A percentile compares a stretch with the other conserved stretches of the same genome.
These are phyloP conservation scores for Embidobia sp. DNA, from an alignment of 2,888 invertebrate genomes.

Conservation along the genomic window DNA sequence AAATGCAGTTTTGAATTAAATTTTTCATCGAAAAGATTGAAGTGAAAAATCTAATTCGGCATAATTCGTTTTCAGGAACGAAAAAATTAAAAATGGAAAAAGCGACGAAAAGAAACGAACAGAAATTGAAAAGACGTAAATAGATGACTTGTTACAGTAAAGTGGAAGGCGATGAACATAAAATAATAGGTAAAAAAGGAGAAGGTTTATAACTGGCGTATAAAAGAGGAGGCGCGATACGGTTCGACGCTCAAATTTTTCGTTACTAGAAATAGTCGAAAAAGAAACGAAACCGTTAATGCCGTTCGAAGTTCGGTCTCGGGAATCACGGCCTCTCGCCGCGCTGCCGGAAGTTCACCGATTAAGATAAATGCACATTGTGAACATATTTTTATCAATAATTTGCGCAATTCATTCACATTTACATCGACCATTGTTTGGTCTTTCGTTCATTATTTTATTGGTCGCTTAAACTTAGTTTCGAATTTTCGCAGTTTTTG, in stretches of 20 bases:
- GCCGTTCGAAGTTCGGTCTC: slow-evolving; percentile 11
- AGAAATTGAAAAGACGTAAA: slow-evolving; percentile 1
- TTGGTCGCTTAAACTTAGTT: too few species aligned
- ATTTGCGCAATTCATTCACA: slow-evolving; percentile 6
- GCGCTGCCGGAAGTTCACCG: slow-evolving; percentile 14
- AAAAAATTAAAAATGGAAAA: too few species aligned
- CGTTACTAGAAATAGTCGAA: slow-evolving; percentile 17
- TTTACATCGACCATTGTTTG: slow-evolving; percentile 5
- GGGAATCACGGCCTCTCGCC: slow-evolving; percentile 1
- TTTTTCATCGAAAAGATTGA: too few species aligned
- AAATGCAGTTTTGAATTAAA: too few species aligned
- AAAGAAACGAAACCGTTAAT: slow-evolving; percentile 15
- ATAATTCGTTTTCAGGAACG: too few species aligned
- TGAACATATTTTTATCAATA: slow-evolving; percentile 6
- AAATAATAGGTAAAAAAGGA: slow-evolving; percentile 9
- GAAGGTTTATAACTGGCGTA: slow-evolving; percentile 5
- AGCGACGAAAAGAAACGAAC: not conserved
- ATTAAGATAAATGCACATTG: slow-evolving; percentile 23
- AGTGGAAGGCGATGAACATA: slow-evolving; percentile 13
- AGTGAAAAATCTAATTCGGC: too few species aligned
- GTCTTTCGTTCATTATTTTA: too few species aligned
- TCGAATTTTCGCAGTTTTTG: too few species aligned
- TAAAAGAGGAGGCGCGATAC: slow-evolving; percentile 9
- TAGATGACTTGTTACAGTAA: not conserved
- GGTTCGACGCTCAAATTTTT: slow-evolving; percentile 20